phyloP scores from a whole-genome alignment of 2,888 invertebrate species.

The Athetis lepigone region DNA sequence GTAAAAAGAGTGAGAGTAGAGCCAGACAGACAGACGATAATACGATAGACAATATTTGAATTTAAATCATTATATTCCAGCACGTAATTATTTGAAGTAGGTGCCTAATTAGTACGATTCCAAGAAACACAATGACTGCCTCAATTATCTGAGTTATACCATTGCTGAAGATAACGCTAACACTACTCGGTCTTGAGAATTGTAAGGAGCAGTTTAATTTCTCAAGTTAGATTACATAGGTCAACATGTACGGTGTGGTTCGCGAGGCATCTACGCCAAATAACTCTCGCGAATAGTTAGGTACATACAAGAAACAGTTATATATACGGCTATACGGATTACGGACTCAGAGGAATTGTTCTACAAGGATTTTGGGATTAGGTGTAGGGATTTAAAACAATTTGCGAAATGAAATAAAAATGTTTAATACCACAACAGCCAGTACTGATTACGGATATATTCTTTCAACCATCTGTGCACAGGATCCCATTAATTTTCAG shows the following conservation, averaged over 20 bases:
- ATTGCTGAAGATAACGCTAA: constrained; percentile 9
- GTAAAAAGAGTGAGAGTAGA: no score
- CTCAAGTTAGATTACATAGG: constrained; percentile 61
- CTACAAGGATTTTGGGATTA: constrained; percentile 4
- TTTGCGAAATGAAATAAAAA: not conserved
- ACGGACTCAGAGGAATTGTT: constrained; percentile 18
- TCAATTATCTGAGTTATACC: constrained; percentile 27
- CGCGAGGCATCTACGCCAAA: constrained; percentile 34
- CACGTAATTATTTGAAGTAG: no score
- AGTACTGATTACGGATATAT: not conserved
- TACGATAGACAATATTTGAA: no score
- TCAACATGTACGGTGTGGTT: constrained; percentile 46
- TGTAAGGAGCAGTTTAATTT: constrained; percentile 48
- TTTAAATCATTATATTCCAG: no score
- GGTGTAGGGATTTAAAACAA: not conserved
- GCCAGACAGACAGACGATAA: no score
- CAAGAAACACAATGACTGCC: constrained; percentile 18
- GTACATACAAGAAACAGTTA: constrained; percentile 23
- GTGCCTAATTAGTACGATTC: not conserved
- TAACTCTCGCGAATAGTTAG: constrained; percentile 47
- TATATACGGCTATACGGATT: not conserved
- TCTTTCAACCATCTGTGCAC: not conserved
- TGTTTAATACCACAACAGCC: not conserved
- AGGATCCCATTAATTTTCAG: not conserved
- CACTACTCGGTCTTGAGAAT: constrained; percentile 20